Base-by-base conservation (phyloP, 2,888 invertebrate species). In the Cyclophora albipunctata region DNA sequence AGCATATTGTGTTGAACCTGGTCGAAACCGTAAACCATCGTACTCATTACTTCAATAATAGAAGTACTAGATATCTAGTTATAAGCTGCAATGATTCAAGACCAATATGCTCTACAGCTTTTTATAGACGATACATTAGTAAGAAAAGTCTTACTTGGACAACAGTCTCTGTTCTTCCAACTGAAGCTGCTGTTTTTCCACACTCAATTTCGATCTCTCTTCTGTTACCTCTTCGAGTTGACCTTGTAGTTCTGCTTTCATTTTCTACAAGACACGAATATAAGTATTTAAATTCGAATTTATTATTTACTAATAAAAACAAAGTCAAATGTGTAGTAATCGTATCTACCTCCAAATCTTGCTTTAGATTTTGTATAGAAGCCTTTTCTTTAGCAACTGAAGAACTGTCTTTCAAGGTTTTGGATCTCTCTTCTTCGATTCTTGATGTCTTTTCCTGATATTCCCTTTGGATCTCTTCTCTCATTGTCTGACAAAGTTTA, bases 141-240 rank as follows among this genome's bases (percentile, higher is more conserved):
- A 4, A 41, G 3, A 7, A 7, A 44, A 40, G 3, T 33, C 71
- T 59, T 63, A 88, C 89, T 88, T 89, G 0, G 84, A 79, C 51
- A 82, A 51, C 52, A 84, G 70, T 53, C 85, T 73, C 54, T 87
- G 86, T 60, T 87, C 84, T 53, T 87, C 85, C 69, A 87, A 78
- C 42, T 84, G 81, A 49, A 84, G 55, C 47, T 84, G 81, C 53
- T 88, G 87, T 57, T 84, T 86, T 41, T 84, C 82, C 2, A 81
- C 60, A 50, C 77, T 84, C 3, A 87, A 52, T 62, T 80, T 87
- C 0, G 84, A 78, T 59, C 81, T 69, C 48, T 85, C 86, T 57
- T 85, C 85, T 0, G 75, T 67, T 2, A 82, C 73, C 63, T 88
- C 85, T 64, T 89, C 85, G 40, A 87, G 57, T 47, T 88, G 86